Evolutionary conservation across 2,888 invertebrate species (phyloP), one percentile per base, ranked within the genome.

Genomic region (Apamea monoglypha): DNA sequence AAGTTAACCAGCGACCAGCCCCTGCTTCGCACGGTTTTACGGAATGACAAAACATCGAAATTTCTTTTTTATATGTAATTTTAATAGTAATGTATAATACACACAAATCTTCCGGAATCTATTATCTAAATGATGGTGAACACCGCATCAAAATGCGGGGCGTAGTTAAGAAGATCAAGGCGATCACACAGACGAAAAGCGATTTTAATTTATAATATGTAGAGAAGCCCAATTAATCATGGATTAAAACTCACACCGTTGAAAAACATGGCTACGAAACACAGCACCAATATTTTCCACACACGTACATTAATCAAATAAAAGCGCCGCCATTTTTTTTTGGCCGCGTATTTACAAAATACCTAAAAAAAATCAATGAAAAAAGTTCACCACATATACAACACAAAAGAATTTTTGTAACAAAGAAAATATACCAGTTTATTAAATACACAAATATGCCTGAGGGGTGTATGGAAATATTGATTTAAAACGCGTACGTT

Each of bases 401-500:
- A 50, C 25, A 81, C 50, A 79, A 70, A 83, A 70, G n/a, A 77
- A 77, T 70, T 82, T 70, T 69, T 16, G 40, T 16, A 80, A 69
- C 74, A 88, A 77, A 82, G 64, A 64, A 82, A 74, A 71, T 82
- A 47, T 78, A 64, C 63, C 73, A 29, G 40, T 63, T 63, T 67
- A 69, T 76, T 40, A 69, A 81, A 83, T 73, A 74, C 76, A 77
- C 69, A 63, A 70, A 73, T 73, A 53, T 32, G 83, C 84, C 79
- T 66, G 36, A 69, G 63, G 75, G 82, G 73, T 64, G 78, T 74
- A 78, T 66, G 66, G 75, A 80, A 88, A 88, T 89, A 88, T 90
- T 89, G 87, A 86, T 87, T 87, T 82, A 79, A 81, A 86, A 74
- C 78, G 75, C 56, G 75, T 77, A 64, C 59, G 36, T 50, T 74